A percentile compares a stretch with the other conserved stretches of the same genome.
These are phyloP conservation scores for Caenorhabditis doughertyi DNA, from an alignment of 2,888 invertebrate species.

Conservation along the genomic window DNA sequence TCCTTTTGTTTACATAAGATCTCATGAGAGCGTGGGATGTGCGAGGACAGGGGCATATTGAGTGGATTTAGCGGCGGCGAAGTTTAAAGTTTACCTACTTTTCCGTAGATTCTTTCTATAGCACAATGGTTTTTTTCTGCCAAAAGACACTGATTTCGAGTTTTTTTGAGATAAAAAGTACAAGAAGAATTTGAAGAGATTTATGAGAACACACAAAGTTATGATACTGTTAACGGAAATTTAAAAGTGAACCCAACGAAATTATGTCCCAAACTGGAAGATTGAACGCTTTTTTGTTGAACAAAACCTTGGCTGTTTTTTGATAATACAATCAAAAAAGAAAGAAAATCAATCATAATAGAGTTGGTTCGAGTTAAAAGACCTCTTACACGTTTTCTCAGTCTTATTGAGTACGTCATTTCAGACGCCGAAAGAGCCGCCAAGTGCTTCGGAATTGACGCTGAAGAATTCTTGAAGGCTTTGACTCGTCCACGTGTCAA, in stretches of 20 bases:
- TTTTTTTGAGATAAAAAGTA: slow-evolving; percentile 5
- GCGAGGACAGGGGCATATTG: slow-evolving; percentile 55
- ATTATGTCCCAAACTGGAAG: too few species aligned
- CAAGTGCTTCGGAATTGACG: slow-evolving; percentile 78
- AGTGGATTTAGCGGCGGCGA: slow-evolving; percentile 57
- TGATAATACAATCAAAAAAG: too few species aligned
- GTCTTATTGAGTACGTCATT: background rate
- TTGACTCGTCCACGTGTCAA: slow-evolving; percentile 85
- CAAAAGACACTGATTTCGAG: slow-evolving; percentile 40
- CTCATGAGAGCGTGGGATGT: slow-evolving; percentile 62
- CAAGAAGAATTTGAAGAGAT: slow-evolving; percentile 3
- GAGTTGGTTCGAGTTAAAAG: too few species aligned
- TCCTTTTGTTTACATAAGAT: slow-evolving; percentile 55
- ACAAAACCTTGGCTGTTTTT: too few species aligned
- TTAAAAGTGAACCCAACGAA: too few species aligned
- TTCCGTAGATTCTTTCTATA: slow-evolving; percentile 34
- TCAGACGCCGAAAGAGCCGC: slow-evolving; percentile 80
- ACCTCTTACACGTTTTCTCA: background rate
- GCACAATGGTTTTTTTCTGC: slow-evolving; percentile 30
- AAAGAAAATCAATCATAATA: too few species aligned
- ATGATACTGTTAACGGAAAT: too few species aligned
- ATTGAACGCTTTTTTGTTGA: too few species aligned
- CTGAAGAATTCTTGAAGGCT: slow-evolving; percentile 83
- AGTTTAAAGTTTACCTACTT: slow-evolving; percentile 64
- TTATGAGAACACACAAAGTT: too few species aligned